Evolutionary conservation across 2,888 invertebrate species (phyloP).

Genomic region (Eretmocerus hayati): DNA sequence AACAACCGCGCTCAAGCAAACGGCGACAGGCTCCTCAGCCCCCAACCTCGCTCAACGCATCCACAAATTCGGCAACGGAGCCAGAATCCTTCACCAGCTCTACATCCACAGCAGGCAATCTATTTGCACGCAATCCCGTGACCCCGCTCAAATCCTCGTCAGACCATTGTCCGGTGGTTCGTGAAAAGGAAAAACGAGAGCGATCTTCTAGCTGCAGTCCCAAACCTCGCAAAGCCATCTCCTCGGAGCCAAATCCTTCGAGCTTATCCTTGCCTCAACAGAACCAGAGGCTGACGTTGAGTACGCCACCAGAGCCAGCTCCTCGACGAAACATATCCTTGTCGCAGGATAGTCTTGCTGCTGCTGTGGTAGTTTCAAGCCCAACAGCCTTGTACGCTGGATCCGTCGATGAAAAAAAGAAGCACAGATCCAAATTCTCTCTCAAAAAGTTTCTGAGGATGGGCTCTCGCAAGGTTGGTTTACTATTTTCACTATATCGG

Average conservation of each 20-base stretch:
- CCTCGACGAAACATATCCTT: conserved; percentile 65
- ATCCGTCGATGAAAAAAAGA: conserved; percentile 56
- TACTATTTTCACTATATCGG: no score
- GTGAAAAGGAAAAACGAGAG: conserved; percentile 71
- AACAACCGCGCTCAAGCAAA: conserved; percentile 9
- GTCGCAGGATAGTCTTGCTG: conserved; percentile 65
- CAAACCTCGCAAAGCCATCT: conserved; percentile 51
- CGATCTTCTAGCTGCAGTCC: conserved; percentile 60
- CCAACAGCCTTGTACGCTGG: conserved; percentile 53
- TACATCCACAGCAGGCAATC: no score
- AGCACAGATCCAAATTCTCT: conserved; percentile 67
- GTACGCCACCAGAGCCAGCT: conserved; percentile 54
- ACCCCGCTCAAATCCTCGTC: conserved; percentile 62
- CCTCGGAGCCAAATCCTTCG: conserved; percentile 41
- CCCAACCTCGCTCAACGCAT: conserved; percentile 49
- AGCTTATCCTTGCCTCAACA: conserved; percentile 43
- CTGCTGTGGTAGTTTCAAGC: conserved; percentile 32
- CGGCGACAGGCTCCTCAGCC: conserved; percentile 65
- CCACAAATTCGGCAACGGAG: no score
- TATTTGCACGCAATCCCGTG: conserved; percentile 57
- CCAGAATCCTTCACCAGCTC: no score
- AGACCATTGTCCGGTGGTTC: conserved; percentile 62
- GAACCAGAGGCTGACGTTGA: background rate
- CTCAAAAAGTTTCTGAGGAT: conserved; percentile 76
- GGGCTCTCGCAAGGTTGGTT: conserved; percentile 56